These are phyloP conservation scores for Dysdera silvatica DNA, from an alignment of 1,140 invertebrate genomes.

Conservation along the genomic window DNA sequence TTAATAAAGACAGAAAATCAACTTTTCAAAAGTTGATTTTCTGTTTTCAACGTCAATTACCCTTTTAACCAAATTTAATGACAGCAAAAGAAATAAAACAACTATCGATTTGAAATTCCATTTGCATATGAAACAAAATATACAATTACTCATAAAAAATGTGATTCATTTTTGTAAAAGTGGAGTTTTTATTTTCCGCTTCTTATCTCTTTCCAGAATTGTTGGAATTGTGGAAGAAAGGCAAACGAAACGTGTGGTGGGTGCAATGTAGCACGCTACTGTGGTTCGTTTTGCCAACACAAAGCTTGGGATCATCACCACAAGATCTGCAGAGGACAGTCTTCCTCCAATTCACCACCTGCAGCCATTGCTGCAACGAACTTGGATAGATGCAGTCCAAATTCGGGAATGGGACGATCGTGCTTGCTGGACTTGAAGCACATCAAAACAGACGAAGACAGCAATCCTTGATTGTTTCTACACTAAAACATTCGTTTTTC, in stretches of 20 bases:
- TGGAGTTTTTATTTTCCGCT: not conserved
- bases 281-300: constrained; percentile 90
- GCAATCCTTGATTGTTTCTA: too few species aligned
- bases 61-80: too few species aligned
- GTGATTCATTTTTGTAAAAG: not conserved
- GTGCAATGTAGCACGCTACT: constrained; percentile 86
- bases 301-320: constrained; percentile 88
- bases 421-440: constrained; percentile 17
- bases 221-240: constrained; percentile 93
- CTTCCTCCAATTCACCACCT: not conserved
- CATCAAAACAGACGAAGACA: constrained; percentile 20
- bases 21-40: too few species aligned
- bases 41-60: too few species aligned
- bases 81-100: too few species aligned
- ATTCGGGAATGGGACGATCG: not conserved
- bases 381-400: constrained; percentile 7
- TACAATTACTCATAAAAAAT: too few species aligned
- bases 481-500: constrained; percentile 85
- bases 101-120: too few species aligned
- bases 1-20: too few species aligned
- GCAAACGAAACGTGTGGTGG: constrained; percentile 91
- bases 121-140: too few species aligned
- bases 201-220: constrained; percentile 54
- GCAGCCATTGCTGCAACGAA: constrained; percentile 8
- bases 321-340: constrained; percentile 48